phyloP scores from a whole-genome alignment of 1,140 invertebrate genomes.

The Drosophila virilis region DNA sequence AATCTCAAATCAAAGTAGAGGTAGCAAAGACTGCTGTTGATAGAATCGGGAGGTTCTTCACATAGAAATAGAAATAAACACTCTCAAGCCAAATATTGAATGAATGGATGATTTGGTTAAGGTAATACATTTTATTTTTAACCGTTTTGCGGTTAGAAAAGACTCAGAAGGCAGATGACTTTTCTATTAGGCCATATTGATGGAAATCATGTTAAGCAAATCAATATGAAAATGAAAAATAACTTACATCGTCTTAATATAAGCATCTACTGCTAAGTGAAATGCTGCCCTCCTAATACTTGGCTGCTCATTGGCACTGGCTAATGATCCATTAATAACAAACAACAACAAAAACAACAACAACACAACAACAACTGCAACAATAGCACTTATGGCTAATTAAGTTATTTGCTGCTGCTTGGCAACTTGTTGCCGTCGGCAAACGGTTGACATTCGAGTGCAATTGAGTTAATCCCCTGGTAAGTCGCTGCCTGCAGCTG shows the following conservation, averaged over 20 bases:
- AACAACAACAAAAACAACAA: conserved; percentile 16
- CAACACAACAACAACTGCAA: conserved; percentile 31
- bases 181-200: too few relatives aligned
- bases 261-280: conserved; percentile 6
- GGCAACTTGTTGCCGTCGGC: conserved; percentile 77
- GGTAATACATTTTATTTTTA: neutral
- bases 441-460: conserved; percentile 78
- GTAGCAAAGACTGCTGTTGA: too few relatives aligned
- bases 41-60: too few relatives aligned
- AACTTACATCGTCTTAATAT: neutral
- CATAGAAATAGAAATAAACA: too few relatives aligned
- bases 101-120: neutral
- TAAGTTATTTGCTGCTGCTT: conserved; percentile 79
- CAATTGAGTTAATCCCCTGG: conserved; percentile 77
- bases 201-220: too few relatives aligned
- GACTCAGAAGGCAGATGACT: too few relatives aligned
- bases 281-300: conserved; percentile 21
- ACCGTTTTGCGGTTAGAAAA: too few relatives aligned
- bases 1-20: too few relatives aligned
- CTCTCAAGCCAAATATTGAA: too few relatives aligned
- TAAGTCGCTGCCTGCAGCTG: conserved; percentile 49
- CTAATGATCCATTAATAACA: conserved; percentile 44
- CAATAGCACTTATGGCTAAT: conserved; percentile 62
- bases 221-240: conserved; percentile 7
- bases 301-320: conserved; percentile 18